phyloP scores from a whole-genome alignment of 2,888 invertebrate genomes.

The Ptilodon capucinus region DNA sequence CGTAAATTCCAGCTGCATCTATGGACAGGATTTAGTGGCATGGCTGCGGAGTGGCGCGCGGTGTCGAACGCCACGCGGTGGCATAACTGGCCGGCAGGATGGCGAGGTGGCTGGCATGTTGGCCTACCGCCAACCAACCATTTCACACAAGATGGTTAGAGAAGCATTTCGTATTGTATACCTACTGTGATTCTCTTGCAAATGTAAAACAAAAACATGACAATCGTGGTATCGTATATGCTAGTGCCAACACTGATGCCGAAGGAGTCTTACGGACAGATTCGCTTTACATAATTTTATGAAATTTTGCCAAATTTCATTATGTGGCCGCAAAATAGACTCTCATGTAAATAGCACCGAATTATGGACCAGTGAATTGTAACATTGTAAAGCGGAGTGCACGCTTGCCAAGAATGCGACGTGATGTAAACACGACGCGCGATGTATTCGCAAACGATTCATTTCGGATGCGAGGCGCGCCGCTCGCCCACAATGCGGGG shows the following conservation, averaged over 20 bases:
- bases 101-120: not conserved
- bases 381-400: not conserved
- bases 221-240: too few species aligned
- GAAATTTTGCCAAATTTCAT: not conserved
- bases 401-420: conserved; percentile 24
- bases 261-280: too few species aligned
- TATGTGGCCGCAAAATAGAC: not conserved
- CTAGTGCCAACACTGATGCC: too few species aligned
- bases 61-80: not conserved
- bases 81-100: not conserved
- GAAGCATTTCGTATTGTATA: too few species aligned
- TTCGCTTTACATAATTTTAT: not conserved
- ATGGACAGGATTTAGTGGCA: not conserved
- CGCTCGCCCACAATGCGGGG: conserved; percentile 8
- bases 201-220: too few species aligned
- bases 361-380: not conserved
- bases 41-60: not conserved
- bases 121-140: not conserved
- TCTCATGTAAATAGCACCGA: not conserved
- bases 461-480: conserved; percentile 17
- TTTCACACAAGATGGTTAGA: not conserved
- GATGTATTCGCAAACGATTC: conserved; percentile 22
- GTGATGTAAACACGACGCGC: conserved; percentile 10
- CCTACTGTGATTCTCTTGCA: too few species aligned
- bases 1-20: not conserved